Conservation (phyloP, 2,797 vertebrate genomes). For the Margarornis squamiger region DNA sequence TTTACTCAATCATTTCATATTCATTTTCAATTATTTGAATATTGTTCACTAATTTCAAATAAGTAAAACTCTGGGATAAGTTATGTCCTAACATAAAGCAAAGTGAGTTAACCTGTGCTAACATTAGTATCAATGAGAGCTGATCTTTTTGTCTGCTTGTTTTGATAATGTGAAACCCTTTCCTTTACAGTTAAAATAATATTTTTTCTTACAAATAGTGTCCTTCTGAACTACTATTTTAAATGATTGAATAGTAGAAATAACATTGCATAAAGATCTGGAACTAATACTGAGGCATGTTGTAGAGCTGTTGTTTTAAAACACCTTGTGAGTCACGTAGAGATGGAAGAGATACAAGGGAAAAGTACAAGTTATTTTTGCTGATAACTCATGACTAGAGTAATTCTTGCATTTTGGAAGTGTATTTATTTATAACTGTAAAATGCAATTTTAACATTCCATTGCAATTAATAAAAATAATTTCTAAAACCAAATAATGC, state of each 20-base stretch:
- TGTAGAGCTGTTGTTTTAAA: constrained; percentile 6
- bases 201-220: background rate
- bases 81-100: background rate
- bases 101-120: background rate
- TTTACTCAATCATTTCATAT: background rate
- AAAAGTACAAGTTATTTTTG: background rate
- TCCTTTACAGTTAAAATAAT: background rate
- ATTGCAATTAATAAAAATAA: background rate
- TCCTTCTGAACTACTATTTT: background rate
- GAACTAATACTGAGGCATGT: constrained; percentile 63
- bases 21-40: background rate
- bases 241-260: background rate
- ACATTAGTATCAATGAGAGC: background rate
- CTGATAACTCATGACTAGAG: background rate
- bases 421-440: background rate
- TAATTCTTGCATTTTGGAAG: background rate
- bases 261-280: constrained; percentile 29
- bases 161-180: background rate
- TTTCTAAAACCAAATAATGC: background rate
- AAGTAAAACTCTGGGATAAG: background rate
- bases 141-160: background rate
- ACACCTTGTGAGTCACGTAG: background rate
- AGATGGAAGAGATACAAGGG: background rate
- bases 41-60: background rate
- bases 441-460: background rate